Percentiles rank a stretch among this genome's conserved stretches.
phyloP scores from a whole-genome alignment of 2,797 vertebrate genomes.

The Benthosema pterotum region DNA sequence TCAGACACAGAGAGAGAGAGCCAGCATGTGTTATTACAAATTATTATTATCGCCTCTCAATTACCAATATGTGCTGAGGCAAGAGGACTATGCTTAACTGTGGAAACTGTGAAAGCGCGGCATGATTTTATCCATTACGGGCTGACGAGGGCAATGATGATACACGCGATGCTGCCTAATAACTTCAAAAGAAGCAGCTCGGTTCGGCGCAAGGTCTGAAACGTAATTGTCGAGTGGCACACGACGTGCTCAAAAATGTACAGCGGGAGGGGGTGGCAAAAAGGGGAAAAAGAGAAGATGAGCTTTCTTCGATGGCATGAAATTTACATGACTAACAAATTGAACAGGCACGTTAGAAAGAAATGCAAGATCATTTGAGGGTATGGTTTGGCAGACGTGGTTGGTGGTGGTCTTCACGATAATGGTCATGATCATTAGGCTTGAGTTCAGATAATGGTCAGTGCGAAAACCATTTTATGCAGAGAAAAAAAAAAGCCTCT shows the following conservation, averaged over 20 bases:
- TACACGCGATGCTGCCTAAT: constrained; percentile 55
- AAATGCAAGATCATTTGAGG: constrained; percentile 78
- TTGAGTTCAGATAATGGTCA: constrained; percentile 83
- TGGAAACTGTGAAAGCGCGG: constrained; percentile 46
- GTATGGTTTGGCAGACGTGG: constrained; percentile 79
- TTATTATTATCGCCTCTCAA: constrained; percentile 74
- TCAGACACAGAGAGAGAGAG: constrained; percentile 61
- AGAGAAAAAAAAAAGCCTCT: constrained; percentile 76
- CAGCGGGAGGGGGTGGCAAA: constrained; percentile 43
- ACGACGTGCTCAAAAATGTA: constrained; percentile 65
- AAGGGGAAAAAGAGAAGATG: constrained; percentile 20
- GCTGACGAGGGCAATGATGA: constrained; percentile 65
- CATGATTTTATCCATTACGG: constrained; percentile 56
- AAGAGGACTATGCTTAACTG: constrained; percentile 63
- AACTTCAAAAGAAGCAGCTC: constrained; percentile 69
- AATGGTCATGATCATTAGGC: constrained; percentile 82
- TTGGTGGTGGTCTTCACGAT: constrained; percentile 75
- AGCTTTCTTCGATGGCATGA: constrained; percentile 66
- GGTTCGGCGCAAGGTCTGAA: constrained; percentile 69
- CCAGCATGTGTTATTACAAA: constrained; percentile 75
- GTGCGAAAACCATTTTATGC: constrained; percentile 76
- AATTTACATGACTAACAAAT: constrained; percentile 77
- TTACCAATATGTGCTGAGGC: constrained; percentile 64
- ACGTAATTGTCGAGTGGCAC: constrained; percentile 52
- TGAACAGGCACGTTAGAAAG: constrained; percentile 66